Conservation (phyloP, 2,797 vertebrate species). For the Acridotheres tristis region DNA sequence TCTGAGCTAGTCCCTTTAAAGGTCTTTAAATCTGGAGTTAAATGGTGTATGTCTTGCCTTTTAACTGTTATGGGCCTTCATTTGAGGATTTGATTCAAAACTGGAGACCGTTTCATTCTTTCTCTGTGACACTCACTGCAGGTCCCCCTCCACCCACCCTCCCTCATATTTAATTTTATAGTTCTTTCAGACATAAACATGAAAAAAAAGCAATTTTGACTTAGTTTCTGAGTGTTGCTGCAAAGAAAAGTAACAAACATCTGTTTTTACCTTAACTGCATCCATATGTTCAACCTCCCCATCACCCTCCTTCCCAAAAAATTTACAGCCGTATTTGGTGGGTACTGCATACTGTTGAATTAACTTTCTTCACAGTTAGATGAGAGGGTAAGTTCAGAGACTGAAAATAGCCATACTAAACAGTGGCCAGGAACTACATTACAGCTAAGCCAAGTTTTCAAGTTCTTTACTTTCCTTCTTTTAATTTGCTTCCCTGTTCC, state of each 20-base stretch:
- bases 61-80: constrained; percentile 27
- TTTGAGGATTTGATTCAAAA: constrained; percentile 44
- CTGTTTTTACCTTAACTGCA: constrained; percentile 79
- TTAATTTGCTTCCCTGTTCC: background rate
- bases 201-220: constrained; percentile 74
- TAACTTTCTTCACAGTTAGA: constrained; percentile 71
- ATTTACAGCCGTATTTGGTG: constrained; percentile 71
- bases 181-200: constrained; percentile 75
- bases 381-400: constrained; percentile 51
- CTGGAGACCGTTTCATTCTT: constrained; percentile 35
- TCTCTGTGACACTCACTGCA: constrained; percentile 60
- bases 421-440: constrained; percentile 43
- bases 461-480: background rate
- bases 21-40: constrained; percentile 50
- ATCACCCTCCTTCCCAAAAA: constrained; percentile 63
- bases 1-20: background rate
- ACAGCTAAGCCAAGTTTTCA: background rate
- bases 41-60: constrained; percentile 49
- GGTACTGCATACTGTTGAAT: constrained; percentile 66
- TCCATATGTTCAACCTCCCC: constrained; percentile 77
- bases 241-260: constrained; percentile 75
- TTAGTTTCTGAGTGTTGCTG: constrained; percentile 74
- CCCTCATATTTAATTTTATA: constrained; percentile 70
- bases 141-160: constrained; percentile 49
- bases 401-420: constrained; percentile 22